phyloP scores from a whole-genome alignment of 1,140 invertebrate genomes.

The Lordiphosa mommai region DNA sequence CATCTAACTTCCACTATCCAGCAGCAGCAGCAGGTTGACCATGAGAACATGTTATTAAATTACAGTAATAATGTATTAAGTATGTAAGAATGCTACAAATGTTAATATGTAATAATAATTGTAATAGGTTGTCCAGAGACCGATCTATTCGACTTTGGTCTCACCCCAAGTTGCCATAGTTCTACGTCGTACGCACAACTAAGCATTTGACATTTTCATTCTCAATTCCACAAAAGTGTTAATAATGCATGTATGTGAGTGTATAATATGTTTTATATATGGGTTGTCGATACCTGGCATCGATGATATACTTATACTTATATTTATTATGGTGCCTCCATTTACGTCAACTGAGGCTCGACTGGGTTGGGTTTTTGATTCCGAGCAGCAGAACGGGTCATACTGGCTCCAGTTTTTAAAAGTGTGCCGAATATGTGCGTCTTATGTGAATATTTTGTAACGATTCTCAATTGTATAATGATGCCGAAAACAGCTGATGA shows the following conservation, averaged over 20 bases:
- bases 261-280: conserved; percentile 4
- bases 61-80: conserved; percentile 77
- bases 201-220: conserved; percentile 43
- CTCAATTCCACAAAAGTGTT: conserved; percentile 49
- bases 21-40: conserved; percentile 64
- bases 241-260: conserved; percentile 31
- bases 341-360: conserved; percentile 15
- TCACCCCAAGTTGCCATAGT: conserved; percentile 12
- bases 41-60: conserved; percentile 80
- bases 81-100: conserved; percentile 79
- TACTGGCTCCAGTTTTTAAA: conserved; percentile 1
- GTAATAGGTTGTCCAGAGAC: conserved; percentile 50
- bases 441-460: neutral
- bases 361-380: conserved; percentile 2
- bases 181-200: conserved; percentile 28
- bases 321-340: conserved; percentile 24
- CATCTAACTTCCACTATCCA: conserved; percentile 9
- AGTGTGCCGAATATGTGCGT: conserved; percentile 6
- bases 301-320: conserved; percentile 17
- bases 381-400: neutral
- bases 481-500: no score
- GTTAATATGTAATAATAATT: conserved; percentile 77
- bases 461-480: no score
- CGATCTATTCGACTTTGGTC: conserved; percentile 48
- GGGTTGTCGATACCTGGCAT: conserved; percentile 12